Evolutionary conservation across 2,797 vertebrate genomes (phyloP).

Genomic region (Eremophila alpestris): DNA sequence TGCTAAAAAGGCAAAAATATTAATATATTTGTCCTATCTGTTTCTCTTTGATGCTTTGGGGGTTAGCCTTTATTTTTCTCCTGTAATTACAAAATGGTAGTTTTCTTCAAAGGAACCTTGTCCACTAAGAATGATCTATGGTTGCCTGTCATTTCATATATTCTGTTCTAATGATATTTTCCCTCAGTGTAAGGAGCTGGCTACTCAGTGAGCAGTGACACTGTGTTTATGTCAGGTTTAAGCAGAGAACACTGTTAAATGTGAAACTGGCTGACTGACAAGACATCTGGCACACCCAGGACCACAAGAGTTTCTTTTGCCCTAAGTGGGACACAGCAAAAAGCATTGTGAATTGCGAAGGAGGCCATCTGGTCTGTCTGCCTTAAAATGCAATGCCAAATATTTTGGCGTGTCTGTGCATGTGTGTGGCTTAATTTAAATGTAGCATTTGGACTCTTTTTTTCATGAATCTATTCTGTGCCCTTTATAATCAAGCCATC

Average conservation of each 20-base stretch:
- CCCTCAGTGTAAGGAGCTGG: background rate
- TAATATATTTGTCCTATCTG: background rate
- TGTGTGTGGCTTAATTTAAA: background rate
- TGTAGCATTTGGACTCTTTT: background rate
- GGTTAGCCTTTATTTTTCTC: background rate
- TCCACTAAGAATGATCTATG: background rate
- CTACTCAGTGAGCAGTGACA: background rate
- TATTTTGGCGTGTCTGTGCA: background rate
- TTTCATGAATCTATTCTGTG: background rate
- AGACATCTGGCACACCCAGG: conserved; percentile 30
- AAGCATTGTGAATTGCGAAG: background rate
- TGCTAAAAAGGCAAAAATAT: background rate
- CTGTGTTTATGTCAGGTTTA: background rate
- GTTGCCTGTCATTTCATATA: background rate
- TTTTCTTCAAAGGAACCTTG: background rate
- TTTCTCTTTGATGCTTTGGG: background rate
- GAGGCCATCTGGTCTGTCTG: background rate
- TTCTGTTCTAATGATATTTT: background rate
- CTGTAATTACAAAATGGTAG: background rate
- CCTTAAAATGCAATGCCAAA: conserved; percentile 27
- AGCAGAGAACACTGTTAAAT: background rate
- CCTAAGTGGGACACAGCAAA: background rate
- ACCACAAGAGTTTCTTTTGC: background rate
- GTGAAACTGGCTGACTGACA: conserved; percentile 1
- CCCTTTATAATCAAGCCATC: background rate